Base-by-base conservation (phyloP, 2,888 invertebrate genomes). In the Philhelius pedissequus region DNA sequence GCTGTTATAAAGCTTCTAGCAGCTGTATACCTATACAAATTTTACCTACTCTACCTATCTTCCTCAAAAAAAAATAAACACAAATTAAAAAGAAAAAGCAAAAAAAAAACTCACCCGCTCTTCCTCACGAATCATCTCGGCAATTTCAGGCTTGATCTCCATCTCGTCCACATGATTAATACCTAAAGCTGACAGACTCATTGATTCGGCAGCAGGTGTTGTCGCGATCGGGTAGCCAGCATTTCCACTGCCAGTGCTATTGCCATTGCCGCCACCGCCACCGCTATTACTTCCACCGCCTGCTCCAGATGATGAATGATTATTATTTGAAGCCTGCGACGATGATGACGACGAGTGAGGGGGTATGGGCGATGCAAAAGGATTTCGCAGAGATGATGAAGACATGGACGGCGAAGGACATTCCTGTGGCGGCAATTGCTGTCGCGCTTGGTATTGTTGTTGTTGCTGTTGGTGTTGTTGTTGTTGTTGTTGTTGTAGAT, bases 81-180 rank as follows among this genome's bases (percentile, higher is more conserved):
- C n/a, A n/a, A n/a, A 15, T 8, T 4, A 7, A 15, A 35, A 20
- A 7, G 13, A n/a, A 22, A 25, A 25, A 35, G 8, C 11, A 18
- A 1, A 11, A 20, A 7, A 22, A 38, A 1, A 60, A 96, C 97
- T 97, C 92, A 97, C 97, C 96, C 97, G 93, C 94, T 97, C 97
- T 93, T 97, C 97, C 94, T 97, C 97, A 92, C 97, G 96, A 91
- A 97, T 97, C 97, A 97, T 97, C 93, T 97, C 97, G 75, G 97
- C 97, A 93, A 97, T 97, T 92, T 97, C 97, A 64, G 97, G 97
- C 89, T 97, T 96, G 92, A 97, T 97, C 93, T 97, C 97, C 92
- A 96, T 94, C 92, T 97, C 97, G 89, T 97, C 97, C 78, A 93
- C 92, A 92, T 93, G 93, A 88, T 92, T 89, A 68, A 88, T 86